Evolutionary conservation across 2,113 vertebrate genomes (phyloP).

Genomic region (Recurvirostra avosetta): DNA sequence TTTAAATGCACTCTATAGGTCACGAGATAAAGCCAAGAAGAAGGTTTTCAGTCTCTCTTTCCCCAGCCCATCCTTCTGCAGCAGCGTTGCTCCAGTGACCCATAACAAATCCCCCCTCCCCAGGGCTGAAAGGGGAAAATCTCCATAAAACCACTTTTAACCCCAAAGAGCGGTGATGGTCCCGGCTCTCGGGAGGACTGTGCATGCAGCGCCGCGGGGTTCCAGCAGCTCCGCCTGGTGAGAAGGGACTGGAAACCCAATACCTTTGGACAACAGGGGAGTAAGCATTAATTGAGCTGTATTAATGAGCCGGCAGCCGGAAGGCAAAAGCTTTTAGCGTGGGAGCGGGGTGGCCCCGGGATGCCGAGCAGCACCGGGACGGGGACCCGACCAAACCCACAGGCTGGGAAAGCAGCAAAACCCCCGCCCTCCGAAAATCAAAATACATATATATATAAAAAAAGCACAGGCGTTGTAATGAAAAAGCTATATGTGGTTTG

Average conservation of each 20-base stretch:
- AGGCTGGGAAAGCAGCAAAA: neutral
- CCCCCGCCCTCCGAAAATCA: neutral
- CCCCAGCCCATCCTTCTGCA: neutral
- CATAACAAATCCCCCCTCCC: neutral
- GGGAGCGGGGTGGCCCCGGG: accelerated
- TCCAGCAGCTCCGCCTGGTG: accelerated
- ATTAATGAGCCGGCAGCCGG: neutral
- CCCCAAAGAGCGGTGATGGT: neutral
- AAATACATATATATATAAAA: neutral
- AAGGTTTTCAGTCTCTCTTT: neutral
- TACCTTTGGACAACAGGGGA: neutral
- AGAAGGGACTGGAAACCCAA: neutral
- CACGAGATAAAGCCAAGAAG: neutral
- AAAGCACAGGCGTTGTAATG: neutral
- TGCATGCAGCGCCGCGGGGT: accelerated
- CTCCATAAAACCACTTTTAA: neutral
- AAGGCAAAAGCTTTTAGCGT: neutral
- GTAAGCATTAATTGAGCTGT: neutral
- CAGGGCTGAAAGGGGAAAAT: neutral
- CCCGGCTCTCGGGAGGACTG: neutral
- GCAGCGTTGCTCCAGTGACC: neutral
- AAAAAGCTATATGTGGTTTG: constrained; percentile 46
- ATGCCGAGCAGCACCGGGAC: accelerated
- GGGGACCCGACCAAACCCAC: neutral
- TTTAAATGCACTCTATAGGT: neutral